Percentiles rank a stretch among this genome's conserved stretches.
Conservation (phyloP, 2,797 vertebrate genomes). For the Agapornis canus region DNA sequence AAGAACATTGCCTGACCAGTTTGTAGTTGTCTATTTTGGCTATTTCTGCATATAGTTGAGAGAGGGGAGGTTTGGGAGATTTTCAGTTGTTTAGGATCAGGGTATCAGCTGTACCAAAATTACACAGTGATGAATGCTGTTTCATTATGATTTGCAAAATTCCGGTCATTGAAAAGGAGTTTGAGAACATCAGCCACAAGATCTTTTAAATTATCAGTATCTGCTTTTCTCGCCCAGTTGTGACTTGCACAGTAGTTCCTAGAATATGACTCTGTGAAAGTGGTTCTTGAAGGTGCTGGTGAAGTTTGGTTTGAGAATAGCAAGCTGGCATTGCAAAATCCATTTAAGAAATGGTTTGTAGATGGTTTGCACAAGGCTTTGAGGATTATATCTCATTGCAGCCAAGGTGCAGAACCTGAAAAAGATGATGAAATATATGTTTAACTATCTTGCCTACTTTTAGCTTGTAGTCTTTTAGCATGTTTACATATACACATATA, state of each 20-base stretch:
- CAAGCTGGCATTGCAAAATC: background rate
- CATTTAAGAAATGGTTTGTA: background rate
- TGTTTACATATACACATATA: background rate
- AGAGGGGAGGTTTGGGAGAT: background rate
- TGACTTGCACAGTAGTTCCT: background rate
- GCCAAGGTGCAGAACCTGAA: background rate
- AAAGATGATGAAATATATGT: background rate
- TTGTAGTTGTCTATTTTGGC: background rate
- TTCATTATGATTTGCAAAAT: background rate
- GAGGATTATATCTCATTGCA: background rate
- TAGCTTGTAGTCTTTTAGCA: background rate
- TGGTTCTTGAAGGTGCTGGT: background rate
- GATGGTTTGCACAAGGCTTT: background rate
- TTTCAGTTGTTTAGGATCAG: background rate
- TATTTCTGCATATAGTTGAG: background rate
- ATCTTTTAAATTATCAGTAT: background rate
- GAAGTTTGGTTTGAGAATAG: background rate
- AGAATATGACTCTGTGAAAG: background rate
- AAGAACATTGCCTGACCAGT: background rate
- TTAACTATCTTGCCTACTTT: background rate
- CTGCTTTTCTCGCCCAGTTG: background rate
- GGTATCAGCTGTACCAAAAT: background rate
- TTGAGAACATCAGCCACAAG: background rate
- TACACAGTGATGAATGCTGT: background rate
- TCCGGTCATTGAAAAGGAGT: background rate